Evolutionary conservation across 2,797 vertebrate genomes (phyloP).

Genomic region (Carapus acus): DNA sequence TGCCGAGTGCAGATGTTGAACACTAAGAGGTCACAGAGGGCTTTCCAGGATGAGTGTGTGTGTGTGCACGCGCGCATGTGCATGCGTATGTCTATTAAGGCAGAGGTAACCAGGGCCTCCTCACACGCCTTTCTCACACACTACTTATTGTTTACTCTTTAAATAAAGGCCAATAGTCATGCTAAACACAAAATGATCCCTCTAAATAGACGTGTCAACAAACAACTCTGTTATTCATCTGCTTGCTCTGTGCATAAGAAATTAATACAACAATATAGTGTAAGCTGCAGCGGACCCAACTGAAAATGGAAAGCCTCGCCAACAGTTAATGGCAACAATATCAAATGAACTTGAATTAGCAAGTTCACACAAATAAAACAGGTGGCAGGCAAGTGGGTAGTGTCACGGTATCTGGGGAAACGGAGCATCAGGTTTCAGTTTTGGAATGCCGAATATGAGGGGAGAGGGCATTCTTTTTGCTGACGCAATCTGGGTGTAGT

Average conservation of each 20-base stretch:
- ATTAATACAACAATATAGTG: not conserved
- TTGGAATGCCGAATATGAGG: not conserved
- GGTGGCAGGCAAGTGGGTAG: not conserved
- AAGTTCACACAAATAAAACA: not conserved
- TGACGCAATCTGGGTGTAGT: not conserved
- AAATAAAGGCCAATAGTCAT: not conserved
- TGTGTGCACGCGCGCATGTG: not conserved
- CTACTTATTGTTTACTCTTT: not conserved
- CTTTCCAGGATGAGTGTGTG: constrained; percentile 18
- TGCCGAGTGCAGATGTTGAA: constrained; percentile 44
- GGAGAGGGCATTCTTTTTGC: not conserved
- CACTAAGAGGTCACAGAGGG: constrained; percentile 14
- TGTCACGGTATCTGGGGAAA: constrained; percentile 2
- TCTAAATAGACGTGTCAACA: not conserved
- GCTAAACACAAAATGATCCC: not conserved
- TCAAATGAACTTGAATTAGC: not conserved
- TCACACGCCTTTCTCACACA: constrained; percentile 11
- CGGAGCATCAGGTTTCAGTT: not conserved
- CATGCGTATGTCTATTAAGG: not conserved
- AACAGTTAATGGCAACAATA: constrained; percentile 1
- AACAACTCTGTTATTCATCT: no score
- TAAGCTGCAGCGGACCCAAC: not conserved
- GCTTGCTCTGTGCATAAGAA: not conserved
- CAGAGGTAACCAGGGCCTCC: constrained; percentile 10
- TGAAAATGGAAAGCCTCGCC: not conserved